Evolutionary conservation across 2,797 vertebrate species (phyloP).

Genomic region (Hozukius guyotensis): DNA sequence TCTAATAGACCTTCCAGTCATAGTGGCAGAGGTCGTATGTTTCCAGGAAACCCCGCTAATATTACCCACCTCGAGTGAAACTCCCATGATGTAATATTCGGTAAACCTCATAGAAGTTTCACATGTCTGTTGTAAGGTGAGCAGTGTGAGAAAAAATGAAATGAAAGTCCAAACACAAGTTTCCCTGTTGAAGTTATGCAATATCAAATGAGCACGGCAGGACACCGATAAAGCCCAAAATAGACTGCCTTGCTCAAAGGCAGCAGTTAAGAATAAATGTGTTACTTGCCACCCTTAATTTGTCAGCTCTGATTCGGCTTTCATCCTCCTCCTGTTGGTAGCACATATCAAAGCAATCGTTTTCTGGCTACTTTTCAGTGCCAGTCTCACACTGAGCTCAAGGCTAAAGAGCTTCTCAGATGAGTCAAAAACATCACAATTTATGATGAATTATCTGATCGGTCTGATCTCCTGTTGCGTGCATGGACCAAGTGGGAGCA

Average conservation of each 20-base stretch:
- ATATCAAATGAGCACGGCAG: constrained; percentile 25
- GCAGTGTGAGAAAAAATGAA: background rate
- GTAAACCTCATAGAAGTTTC: constrained; percentile 36
- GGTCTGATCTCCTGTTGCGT: constrained; percentile 41
- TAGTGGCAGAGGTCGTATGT: constrained; percentile 18
- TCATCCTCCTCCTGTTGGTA: constrained; percentile 57
- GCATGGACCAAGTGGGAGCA: constrained; percentile 56
- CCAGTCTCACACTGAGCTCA: constrained; percentile 50
- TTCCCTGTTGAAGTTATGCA: constrained; percentile 16
- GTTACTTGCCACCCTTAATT: constrained; percentile 69
- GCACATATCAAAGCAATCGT: constrained; percentile 53
- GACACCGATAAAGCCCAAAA: constrained; percentile 32
- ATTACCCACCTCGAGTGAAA: constrained; percentile 43
- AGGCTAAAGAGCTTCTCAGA: constrained; percentile 49
- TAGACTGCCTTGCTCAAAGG: constrained; percentile 69
- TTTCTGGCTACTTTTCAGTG: constrained; percentile 61
- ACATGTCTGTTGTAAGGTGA: constrained; percentile 22
- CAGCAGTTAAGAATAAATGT: constrained; percentile 64
- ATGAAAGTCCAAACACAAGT: constrained; percentile 14
- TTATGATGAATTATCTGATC: constrained; percentile 60
- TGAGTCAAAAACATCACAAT: constrained; percentile 59
- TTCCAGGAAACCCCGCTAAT: constrained; percentile 55
- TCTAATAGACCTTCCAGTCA: constrained; percentile 29
- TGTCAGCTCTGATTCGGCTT: constrained; percentile 58
- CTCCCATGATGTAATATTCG: constrained; percentile 54